phyloP scores from a whole-genome alignment of 2,113 vertebrate genomes.

The Hirundichthys speculiger region DNA sequence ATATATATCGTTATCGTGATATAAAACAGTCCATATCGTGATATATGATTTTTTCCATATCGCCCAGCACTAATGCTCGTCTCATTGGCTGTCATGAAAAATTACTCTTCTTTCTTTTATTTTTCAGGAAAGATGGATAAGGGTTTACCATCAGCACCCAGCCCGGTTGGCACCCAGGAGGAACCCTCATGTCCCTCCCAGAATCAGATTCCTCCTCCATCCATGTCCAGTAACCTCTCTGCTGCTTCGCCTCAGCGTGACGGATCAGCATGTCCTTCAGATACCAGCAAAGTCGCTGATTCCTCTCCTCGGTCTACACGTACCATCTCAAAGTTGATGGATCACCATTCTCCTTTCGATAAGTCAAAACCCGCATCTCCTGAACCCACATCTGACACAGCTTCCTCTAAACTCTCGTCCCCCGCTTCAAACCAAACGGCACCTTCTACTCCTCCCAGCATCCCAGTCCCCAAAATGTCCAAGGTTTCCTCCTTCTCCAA shows the following conservation, averaged over 20 bases:
- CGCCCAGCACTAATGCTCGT: too few relatives aligned
- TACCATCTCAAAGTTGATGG: background rate
- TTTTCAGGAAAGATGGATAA: conserved; percentile 56
- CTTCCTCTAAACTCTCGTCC: background rate
- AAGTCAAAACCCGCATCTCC: conserved; percentile 4
- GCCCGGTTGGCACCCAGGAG: conserved; percentile 28
- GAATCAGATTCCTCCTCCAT: conserved; percentile 20
- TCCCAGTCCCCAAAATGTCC: conserved; percentile 3
- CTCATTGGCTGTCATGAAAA: background rate
- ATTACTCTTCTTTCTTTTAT: background rate
- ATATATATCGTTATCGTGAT: too few relatives aligned
- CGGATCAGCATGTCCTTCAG: conserved; percentile 11
- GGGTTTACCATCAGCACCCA: conserved; percentile 21
- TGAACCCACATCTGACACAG: background rate
- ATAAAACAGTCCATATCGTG: too few relatives aligned
- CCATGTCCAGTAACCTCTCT: conserved; percentile 14
- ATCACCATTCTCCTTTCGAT: conserved; percentile 6
- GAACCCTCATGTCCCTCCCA: conserved; percentile 21
- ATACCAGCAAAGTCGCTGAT: background rate
- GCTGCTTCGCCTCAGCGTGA: background rate
- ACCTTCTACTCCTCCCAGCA: conserved; percentile 8
- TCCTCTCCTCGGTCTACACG: conserved; percentile 1
- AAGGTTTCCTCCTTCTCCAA: conserved; percentile 11
- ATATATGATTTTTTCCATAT: too few relatives aligned
- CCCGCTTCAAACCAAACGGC: conserved; percentile 9